A percentile compares a stretch with the other conserved stretches of the same genome.
These are phyloP conservation scores for Vanessa cardui DNA, from an alignment of 2,888 invertebrate species.

Conservation along the genomic window DNA sequence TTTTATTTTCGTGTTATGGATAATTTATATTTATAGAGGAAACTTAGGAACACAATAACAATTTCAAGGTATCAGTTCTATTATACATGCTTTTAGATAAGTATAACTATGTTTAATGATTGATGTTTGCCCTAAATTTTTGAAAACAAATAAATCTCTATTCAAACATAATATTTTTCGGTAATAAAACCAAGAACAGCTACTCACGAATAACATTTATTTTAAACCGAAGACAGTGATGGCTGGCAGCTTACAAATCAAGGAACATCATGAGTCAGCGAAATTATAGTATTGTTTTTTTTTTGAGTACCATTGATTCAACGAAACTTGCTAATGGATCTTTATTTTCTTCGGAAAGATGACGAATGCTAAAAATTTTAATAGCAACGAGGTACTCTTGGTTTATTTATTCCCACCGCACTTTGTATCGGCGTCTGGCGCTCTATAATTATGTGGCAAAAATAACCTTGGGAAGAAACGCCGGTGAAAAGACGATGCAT, in stretches of 20 bases:
- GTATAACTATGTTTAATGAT: background rate
- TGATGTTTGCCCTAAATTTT: background rate
- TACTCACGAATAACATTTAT: conserved; percentile 53
- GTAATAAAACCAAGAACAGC: conserved; percentile 15
- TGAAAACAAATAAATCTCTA: background rate
- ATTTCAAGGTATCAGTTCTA: no score
- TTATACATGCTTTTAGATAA: no score
- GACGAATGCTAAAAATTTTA: conserved; percentile 58
- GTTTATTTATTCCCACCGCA: conserved; percentile 37
- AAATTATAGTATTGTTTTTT: conserved; percentile 66
- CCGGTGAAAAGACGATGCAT: conserved; percentile 36
- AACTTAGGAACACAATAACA: no score
- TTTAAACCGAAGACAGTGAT: conserved; percentile 39
- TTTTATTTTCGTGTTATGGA: no score
- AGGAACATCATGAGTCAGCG: conserved; percentile 74
- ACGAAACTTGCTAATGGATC: conserved; percentile 72
- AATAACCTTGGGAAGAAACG: conserved; percentile 37
- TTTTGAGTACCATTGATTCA: conserved; percentile 70
- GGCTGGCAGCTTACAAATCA: conserved; percentile 60
- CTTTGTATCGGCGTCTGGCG: conserved; percentile 31
- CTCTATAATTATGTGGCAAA: conserved; percentile 42
- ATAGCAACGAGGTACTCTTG: conserved; percentile 34
- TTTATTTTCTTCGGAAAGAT: conserved; percentile 70
- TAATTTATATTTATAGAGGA: no score
- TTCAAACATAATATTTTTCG: background rate